These are phyloP conservation scores for Xiphophorus maculatus DNA, from an alignment of 2,113 vertebrate species.

Conservation along the genomic window DNA sequence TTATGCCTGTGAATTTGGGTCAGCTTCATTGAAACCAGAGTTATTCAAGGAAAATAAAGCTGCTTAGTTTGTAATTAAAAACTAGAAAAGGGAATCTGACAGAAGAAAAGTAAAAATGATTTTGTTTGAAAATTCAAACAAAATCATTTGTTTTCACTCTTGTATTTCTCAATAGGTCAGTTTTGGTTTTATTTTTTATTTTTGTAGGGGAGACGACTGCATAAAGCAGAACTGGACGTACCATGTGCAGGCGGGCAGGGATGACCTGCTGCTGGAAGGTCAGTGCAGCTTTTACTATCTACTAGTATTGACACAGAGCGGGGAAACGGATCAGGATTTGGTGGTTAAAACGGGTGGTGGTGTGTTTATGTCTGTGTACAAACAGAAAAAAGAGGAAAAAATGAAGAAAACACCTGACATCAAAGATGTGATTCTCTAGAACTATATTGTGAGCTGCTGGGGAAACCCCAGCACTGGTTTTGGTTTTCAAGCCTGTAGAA, in stretches of 20 bases:
- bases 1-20: not conserved
- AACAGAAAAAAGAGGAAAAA: not conserved
- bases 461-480: not conserved
- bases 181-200: not conserved
- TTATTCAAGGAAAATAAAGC: not conserved
- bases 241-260: conserved; percentile 25
- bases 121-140: conserved; percentile 10
- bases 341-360: not conserved
- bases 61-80: not conserved
- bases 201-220: conserved; percentile 50
- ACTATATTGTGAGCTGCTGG: not conserved
- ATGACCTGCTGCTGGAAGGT: conserved; percentile 59
- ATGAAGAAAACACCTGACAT: not conserved
- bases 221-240: conserved; percentile 54
- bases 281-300: not conserved
- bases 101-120: too few relatives aligned
- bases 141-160: not conserved
- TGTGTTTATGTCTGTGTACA: not conserved
- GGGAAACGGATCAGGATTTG: not conserved
- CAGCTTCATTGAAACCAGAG: not conserved
- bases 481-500: not conserved
- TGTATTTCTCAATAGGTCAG: not conserved
- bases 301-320: too few relatives aligned
- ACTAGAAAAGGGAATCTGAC: too few relatives aligned
- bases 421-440: not conserved